Evolutionary conservation across 2,797 vertebrate species (phyloP).

Genomic region (Trematomus bernacchii): DNA sequence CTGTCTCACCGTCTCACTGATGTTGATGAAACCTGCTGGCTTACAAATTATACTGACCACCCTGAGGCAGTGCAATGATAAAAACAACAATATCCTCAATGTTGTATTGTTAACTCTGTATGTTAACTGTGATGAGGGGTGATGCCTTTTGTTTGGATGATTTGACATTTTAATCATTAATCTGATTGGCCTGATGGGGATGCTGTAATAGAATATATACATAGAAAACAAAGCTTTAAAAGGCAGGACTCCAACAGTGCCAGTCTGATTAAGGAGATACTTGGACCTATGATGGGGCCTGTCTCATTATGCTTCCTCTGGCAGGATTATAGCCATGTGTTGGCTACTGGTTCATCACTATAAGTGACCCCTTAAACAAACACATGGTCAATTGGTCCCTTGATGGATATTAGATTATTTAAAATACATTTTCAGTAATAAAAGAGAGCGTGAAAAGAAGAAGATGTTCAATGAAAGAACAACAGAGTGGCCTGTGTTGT

Average conservation of each 20-base stretch:
- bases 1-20: not conserved
- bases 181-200: not conserved
- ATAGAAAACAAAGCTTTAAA: not conserved
- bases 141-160: not conserved
- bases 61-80: conserved; percentile 2
- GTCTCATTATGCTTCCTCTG: not conserved
- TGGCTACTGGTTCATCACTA: not conserved
- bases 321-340: not conserved
- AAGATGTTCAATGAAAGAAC: not conserved
- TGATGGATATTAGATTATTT: no score
- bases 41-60: conserved; percentile 2
- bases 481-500: not conserved
- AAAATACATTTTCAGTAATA: not conserved
- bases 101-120: not conserved
- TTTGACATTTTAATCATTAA: conserved; percentile 2
- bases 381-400: not conserved
- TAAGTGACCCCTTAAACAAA: not conserved
- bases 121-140: not conserved
- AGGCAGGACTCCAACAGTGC: not conserved
- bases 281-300: not conserved
- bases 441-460: not conserved
- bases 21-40: not conserved
- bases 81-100: conserved; percentile 6
- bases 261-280: not conserved
- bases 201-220: not conserved